Base-by-base conservation (phyloP, 2,113 vertebrate species). In the Notechis scutatus region DNA sequence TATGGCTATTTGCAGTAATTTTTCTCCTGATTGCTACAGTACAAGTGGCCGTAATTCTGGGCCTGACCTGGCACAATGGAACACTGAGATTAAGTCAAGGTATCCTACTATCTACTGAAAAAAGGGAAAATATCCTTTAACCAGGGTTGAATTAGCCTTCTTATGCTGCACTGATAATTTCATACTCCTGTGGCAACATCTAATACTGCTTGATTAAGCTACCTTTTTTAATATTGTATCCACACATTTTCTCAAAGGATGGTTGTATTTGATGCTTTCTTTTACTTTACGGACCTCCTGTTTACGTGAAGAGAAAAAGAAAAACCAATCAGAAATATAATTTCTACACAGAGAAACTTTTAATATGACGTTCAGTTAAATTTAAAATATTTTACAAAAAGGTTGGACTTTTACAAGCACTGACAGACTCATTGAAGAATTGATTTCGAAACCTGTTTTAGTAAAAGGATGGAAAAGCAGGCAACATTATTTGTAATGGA, bases 161-260 rank as follows among this genome's bases (percentile, higher is more conserved):
- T 14, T n/a, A 39, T 88, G 85, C 3, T 88, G 11, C 4, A 14
- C 5, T 64, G 45, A n/a, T 18, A 92, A 21, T 87, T 50, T 69
- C 24, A 74, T 45, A 55, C 39, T 21, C 21, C 18, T 9, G 23
- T 26, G 50, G 21, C 14, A 61, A 24, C 50, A 61, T 81, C 10
- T 14, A 59, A 29, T 29, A 93, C 12, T 39, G n/a, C 2, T 11
- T 64, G 61, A 45, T 15, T 89, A 91, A 39, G 92, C 97, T 97
- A 99, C 99, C 98, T 99, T 99, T 96, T 97, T 98, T 94, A 99
- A 97, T 97, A 99, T 98, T 29, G 98, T 99, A 94, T 99, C 98
- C 91, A 99, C 98, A 95, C 97, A 99, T 96, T 98, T 99, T 96
- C 99, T 98, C 92, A 99, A 94, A 34, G 97, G 97, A 87, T 98